Conservation (phyloP, 64 coral and sea anemone genomes). For the Platygyra sinensis region DNA sequence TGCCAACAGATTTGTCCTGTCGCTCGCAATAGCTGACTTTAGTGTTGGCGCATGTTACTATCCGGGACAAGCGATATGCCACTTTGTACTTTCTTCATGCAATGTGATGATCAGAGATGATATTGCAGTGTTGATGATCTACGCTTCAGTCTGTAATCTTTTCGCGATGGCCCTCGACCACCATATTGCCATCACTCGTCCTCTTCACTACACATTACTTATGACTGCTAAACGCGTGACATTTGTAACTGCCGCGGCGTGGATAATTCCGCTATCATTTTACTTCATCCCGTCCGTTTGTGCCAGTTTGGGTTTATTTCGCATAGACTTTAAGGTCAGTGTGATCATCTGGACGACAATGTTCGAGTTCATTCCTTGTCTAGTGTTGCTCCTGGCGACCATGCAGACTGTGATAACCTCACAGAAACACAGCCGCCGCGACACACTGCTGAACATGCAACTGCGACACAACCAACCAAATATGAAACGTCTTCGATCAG, state of each 20-base stretch:
- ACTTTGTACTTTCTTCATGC: not conserved
- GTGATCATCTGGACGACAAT: not conserved
- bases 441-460: not conserved
- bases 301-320: not conserved
- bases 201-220: not conserved
- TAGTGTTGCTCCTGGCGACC: not conserved
- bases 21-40: slow-evolving; percentile 68
- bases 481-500: not conserved
- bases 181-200: not conserved
- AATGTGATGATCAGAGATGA: not conserved
- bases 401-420: not conserved
- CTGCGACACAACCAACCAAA: not conserved
- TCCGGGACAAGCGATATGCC: slow-evolving; percentile 41
- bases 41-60: slow-evolving; percentile 52
- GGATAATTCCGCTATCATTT: not conserved
- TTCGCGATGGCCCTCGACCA: not conserved
- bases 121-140: not conserved
- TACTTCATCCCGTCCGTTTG: slow-evolving; percentile 6
- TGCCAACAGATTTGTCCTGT: slow-evolving; percentile 58
- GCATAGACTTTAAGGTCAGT: slow-evolving; percentile 13
- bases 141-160: not conserved
- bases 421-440: not conserved
- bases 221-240: not conserved
- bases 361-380: slow-evolving; percentile 8
- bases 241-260: not conserved